Evolutionary conservation across 2,797 vertebrate genomes (phyloP).

Genomic region (Falco biarmicus): DNA sequence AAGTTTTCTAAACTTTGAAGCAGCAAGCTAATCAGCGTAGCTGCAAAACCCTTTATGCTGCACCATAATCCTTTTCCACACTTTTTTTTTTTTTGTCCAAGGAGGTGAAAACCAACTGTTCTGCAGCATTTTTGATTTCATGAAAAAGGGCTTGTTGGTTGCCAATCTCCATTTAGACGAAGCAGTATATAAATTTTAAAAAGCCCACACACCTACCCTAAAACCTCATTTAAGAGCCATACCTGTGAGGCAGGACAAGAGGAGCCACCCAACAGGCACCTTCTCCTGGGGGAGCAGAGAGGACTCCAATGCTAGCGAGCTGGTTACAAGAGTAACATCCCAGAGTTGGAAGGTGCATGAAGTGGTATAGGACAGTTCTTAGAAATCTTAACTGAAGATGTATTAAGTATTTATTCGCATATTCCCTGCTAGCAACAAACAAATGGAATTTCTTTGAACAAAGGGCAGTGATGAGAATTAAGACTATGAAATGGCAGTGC

Average conservation of each 20-base stretch:
- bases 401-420: neutral
- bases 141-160: neutral
- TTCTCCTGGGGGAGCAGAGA: neutral
- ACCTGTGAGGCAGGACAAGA: neutral
- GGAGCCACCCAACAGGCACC: neutral
- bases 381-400: neutral
- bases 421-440: neutral
- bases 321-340: neutral
- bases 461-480: neutral
- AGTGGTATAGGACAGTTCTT: neutral
- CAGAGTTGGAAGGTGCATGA: neutral
- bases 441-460: neutral
- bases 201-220: neutral
- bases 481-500: neutral
- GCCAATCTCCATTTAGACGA: neutral
- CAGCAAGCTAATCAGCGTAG: neutral
- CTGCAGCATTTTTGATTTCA: neutral
- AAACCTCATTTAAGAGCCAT: neutral
- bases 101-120: neutral
- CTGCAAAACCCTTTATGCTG: neutral
- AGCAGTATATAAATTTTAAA: neutral
- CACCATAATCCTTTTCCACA: neutral
- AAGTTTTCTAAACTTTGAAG: conserved; percentile 11
- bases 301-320: neutral
- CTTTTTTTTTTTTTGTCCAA: neutral